These are phyloP conservation scores for Mesorhabditis spiculigera DNA, from an alignment of 2,888 invertebrate species.

Conservation along the genomic window DNA sequence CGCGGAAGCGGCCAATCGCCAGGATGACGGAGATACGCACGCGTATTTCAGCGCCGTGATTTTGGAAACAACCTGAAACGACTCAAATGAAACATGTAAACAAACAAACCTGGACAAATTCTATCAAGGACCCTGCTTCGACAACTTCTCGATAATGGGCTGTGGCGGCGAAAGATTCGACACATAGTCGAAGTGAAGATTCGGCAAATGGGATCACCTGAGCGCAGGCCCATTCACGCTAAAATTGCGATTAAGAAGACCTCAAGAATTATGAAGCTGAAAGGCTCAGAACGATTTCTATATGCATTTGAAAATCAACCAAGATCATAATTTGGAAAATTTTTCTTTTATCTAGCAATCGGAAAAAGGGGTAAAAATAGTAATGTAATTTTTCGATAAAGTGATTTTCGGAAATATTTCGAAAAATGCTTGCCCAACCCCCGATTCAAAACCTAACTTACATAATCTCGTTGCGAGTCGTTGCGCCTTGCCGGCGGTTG, in stretches of 20 bases:
- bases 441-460: conserved; percentile 13
- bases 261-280: not conserved
- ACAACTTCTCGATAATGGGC: conserved; percentile 73
- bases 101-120: conserved; percentile 67
- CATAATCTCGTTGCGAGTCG: conserved; percentile 16
- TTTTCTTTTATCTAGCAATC: no score
- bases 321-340: no score
- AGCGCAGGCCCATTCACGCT: conserved; percentile 75
- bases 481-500: conserved; percentile 21
- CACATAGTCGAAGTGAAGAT: conserved; percentile 73
- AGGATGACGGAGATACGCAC: conserved; percentile 76
- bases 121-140: conserved; percentile 71
- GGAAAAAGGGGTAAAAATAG: no score
- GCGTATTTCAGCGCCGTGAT: conserved; percentile 78
- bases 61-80: conserved; percentile 69
- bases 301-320: no score
- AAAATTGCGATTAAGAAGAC: conserved; percentile 33
- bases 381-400: no score
- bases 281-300: not conserved
- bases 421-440: no score
- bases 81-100: conserved; percentile 8
- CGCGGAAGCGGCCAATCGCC: conserved; percentile 78
- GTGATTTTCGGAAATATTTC: no score
- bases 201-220: conserved; percentile 84
- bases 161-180: conserved; percentile 74